phyloP scores from a whole-genome alignment of 2,888 invertebrate genomes.

The Eupithecia vulgata region DNA sequence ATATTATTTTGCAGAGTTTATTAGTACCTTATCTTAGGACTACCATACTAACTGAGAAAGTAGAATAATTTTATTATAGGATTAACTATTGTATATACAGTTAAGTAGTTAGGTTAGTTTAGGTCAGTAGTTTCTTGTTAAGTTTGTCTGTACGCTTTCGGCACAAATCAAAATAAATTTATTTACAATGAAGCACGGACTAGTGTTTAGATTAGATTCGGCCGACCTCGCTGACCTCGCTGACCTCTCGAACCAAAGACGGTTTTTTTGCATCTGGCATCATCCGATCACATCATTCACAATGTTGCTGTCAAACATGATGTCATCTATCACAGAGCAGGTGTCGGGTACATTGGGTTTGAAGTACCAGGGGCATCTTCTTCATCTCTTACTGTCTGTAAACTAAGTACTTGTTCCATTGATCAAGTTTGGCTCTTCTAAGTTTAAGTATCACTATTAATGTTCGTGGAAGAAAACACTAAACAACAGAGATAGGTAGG shows the following conservation, averaged over 20 bases:
- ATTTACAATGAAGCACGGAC: neutral
- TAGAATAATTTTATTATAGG: no score
- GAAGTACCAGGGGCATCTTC: no score
- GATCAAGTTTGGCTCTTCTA: neutral
- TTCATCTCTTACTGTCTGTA: no score
- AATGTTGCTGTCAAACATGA: neutral
- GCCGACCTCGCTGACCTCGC: slow-evolving; percentile 6
- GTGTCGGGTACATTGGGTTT: neutral
- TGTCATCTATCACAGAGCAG: neutral
- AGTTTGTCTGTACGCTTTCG: neutral
- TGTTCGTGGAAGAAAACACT: neutral
- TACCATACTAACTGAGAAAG: no score
- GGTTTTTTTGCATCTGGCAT: slow-evolving; percentile 8
- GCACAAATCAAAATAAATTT: neutral
- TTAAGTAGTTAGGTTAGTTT: no score
- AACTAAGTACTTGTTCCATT: neutral
- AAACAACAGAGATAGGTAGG: no score
- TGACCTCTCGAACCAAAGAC: slow-evolving; percentile 13
- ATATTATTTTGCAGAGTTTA: no score
- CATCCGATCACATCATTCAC: neutral
- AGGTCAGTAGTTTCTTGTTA: neutral
- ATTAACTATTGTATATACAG: no score
- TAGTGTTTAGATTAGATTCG: slow-evolving; percentile 20
- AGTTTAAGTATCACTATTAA: no score
- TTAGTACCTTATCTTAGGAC: no score